phyloP scores from a whole-genome alignment of 2,797 vertebrate species.

The Uromys caudimaculatus region DNA sequence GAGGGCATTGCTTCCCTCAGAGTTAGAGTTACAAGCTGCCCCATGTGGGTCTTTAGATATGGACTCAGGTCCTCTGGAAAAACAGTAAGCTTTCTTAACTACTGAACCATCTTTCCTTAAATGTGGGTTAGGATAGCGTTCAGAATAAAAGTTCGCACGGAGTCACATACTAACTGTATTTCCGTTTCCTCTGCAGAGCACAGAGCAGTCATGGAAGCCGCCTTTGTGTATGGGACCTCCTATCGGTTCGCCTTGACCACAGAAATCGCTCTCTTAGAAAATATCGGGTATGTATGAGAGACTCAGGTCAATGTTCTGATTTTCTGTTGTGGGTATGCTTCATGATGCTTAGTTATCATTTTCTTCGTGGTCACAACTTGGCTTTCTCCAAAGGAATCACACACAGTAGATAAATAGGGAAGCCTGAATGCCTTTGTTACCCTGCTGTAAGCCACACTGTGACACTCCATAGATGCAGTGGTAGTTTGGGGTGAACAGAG shows the following conservation, averaged over 20 bases:
- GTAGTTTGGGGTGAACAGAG: neutral
- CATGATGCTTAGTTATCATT: neutral
- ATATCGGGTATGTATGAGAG: conserved; percentile 88
- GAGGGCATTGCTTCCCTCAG: neutral
- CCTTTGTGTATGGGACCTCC: conserved; percentile 94
- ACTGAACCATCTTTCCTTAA: conserved; percentile 28
- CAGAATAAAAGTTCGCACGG: neutral
- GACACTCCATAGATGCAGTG: neutral
- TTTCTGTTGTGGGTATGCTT: conserved; percentile 24
- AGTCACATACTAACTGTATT: conserved; percentile 5
- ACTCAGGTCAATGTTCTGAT: neutral
- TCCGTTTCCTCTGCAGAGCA: conserved; percentile 89
- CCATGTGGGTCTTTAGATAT: neutral
- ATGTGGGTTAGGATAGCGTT: neutral
- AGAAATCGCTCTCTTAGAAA: conserved; percentile 90
- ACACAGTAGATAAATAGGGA: neutral
- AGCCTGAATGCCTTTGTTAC: conserved; percentile 1
- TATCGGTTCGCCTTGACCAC: conserved; percentile 97
- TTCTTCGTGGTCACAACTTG: neutral
- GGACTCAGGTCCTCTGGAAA: neutral
- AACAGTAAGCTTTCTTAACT: neutral
- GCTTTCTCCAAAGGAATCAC: neutral
- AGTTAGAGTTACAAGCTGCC: neutral
- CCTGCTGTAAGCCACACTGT: neutral
- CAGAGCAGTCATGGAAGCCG: conserved; percentile 95